Conservation (phyloP, 1,140 invertebrate genomes). For the Drosophila albomicans region DNA sequence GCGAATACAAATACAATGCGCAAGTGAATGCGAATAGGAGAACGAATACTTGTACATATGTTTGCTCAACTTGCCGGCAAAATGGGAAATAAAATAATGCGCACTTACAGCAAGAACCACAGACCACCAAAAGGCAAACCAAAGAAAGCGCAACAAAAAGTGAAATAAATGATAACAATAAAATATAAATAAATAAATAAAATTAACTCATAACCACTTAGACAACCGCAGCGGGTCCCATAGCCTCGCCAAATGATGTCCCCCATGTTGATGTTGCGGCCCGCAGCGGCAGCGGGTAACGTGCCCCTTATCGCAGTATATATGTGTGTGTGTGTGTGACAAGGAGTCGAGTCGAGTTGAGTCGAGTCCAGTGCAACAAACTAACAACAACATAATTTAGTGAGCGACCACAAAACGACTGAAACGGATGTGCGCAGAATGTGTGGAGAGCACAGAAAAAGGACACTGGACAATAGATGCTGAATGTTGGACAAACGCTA, state of each 20-base stretch:
- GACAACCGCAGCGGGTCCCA: constrained; percentile 56
- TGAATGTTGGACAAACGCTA: constrained; percentile 38
- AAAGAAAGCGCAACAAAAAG: constrained; percentile 26
- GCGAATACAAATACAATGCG: constrained; percentile 23
- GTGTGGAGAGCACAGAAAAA: constrained; percentile 29
- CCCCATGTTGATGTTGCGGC: background rate
- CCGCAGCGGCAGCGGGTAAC: background rate
- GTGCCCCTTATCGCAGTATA: no score
- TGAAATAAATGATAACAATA: constrained; percentile 81
- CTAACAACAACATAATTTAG: constrained; percentile 81
- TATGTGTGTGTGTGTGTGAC: no score
- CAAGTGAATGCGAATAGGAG: constrained; percentile 10
- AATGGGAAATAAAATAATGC: constrained; percentile 52
- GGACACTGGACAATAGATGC: constrained; percentile 49
- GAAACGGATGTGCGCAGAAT: constrained; percentile 49
- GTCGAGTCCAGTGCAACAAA: constrained; percentile 37
- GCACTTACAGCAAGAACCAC: constrained; percentile 34
- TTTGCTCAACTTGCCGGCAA: constrained; percentile 16
- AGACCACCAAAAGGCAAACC: constrained; percentile 30
- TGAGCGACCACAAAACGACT: constrained; percentile 54
- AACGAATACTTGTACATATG: constrained; percentile 45
- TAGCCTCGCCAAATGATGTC: constrained; percentile 25
- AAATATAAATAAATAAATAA: constrained; percentile 84
- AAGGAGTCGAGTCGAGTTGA: background rate
- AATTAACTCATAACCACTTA: constrained; percentile 83